Base-by-base conservation (phyloP, 2,113 vertebrate species). In the Pseudorhombus dupliciocellatus region DNA sequence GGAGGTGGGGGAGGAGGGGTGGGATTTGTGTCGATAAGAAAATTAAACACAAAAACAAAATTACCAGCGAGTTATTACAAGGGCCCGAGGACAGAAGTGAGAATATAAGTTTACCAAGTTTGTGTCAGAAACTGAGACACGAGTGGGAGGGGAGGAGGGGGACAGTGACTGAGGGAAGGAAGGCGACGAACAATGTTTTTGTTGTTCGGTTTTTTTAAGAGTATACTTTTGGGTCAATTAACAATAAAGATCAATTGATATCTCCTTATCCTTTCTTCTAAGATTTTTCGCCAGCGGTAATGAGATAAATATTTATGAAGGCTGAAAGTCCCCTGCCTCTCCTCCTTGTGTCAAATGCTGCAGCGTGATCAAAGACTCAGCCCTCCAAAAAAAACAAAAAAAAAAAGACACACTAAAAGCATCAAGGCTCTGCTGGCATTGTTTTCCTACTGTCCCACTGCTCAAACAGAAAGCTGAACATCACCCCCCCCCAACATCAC, bases 231-330 rank as follows among this genome's bases (percentile, higher is more conserved):
- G 83, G 85, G 79, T 92, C 85, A 90, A 92, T 92, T 92, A 93
- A 89, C 88, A 93, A 93, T 88, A 88, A 91, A 92, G 85, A 93
- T 91, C 83, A 92, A 87, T 90, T 88, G 89, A 89, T 89, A 91
- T 67, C 77, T 86, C 73, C 80, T 88, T 59, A 77, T 86, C 75
- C 87, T 90, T 84, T 92, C 84, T 89, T 90, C 76, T 88, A 74
- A 80, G 80, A 85, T 82, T 86, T 79, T 80, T 81, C 20, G 84
- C 90, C 92, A 1, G 80, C 77, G 85, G 87, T 88, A 70, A 81
- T 66, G 87, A 87, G 87, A 93, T 93, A 91, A 92, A 93, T 93
- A 93, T 93, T 92, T 92, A 92, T 93, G 88, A 93, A 90, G 89
- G 81, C 88, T 79, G 85, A 83, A 88, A 83, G 81, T 92, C 90